Evolutionary conservation across 2,797 vertebrate species (phyloP).

Genomic region (Etheostoma perlongum): DNA sequence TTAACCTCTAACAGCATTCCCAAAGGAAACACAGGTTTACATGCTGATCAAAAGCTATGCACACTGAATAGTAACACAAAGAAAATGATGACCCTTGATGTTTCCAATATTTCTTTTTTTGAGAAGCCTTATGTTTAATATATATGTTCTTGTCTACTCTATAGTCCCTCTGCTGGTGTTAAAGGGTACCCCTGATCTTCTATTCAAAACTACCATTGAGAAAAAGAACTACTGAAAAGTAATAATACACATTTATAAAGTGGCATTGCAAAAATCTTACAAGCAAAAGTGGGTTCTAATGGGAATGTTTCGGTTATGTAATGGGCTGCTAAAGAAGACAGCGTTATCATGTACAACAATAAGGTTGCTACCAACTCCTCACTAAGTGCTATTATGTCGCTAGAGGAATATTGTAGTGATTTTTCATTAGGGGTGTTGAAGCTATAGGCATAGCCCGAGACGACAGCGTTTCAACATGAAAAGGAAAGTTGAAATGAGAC

Average conservation of each 20-base stretch:
- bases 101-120: conserved; percentile 68
- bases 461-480: conserved; percentile 66
- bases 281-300: background rate
- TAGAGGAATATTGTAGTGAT: conserved; percentile 47
- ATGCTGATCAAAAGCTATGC: conserved; percentile 5
- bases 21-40: background rate
- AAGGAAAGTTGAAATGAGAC: conserved; percentile 81
- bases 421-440: conserved; percentile 56
- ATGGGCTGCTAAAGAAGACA: background rate
- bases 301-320: background rate
- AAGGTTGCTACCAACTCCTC: conserved; percentile 13
- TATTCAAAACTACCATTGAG: background rate
- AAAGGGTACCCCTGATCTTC: conserved; percentile 47
- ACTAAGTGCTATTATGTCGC: conserved; percentile 24
- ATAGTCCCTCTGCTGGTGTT: conserved; percentile 90
- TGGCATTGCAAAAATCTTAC: conserved; percentile 1
- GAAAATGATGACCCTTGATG: conserved; percentile 48
- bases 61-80: conserved; percentile 32
- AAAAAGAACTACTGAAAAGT: conserved; percentile 37
- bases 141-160: conserved; percentile 65
- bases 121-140: conserved; percentile 60
- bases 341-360: background rate
- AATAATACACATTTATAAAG: conserved; percentile 18
- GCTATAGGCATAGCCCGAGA: conserved; percentile 55
- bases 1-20: background rate